Base-by-base conservation (phyloP, 1,140 invertebrate species). In the Platorchestia sp. region DNA sequence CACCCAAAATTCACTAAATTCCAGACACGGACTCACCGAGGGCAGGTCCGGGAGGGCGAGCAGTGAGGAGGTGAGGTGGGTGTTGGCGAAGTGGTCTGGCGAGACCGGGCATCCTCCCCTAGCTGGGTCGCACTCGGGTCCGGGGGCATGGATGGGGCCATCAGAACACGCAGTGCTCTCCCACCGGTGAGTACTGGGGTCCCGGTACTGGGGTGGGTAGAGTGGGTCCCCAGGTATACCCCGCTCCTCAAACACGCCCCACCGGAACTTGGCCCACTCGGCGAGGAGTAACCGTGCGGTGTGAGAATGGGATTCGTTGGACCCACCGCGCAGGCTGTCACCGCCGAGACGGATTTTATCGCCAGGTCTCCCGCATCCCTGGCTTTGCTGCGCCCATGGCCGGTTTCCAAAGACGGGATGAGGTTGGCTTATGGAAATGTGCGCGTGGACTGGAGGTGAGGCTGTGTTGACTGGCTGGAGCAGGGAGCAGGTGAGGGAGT, bases 171-270 rank as follows among this genome's bases (percentile, higher is more conserved):
- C 95, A 45, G 96, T 95, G 43, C 95, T 95, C 45, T 53, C 53
- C 87, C 95, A 96, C 41, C 95, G 95, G 53, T 95, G 95, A 0
- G 96, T 95, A 36, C 95, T 95, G 44, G 89, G 95, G 86, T 96
- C 95, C 51, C 95, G 95, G 87, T 93, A 96, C 43, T 90, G 90
- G 47, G 95, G 95, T 40, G 96, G 97, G 95, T 96, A 97, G 41
- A 96, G 86, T 0, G 95, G 96, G 95, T 97, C 96, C 1, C 96
- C 96, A 51, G 96, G 96, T 75, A 96, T 96, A 41, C 97, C 97
- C 95, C 97, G 97, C 96, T 97, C 97, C 91, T 97, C 97, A 95
- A 97, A 97, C 3, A 97, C 97, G 10, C 97, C 97, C 96, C 97
- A 97, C 0, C 97, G 97, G 47, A 97, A 97, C 95, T 97, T 97